Conservation (phyloP, 92 coral and sea anemone genomes). For the Epizoanthus illoricatus region DNA sequence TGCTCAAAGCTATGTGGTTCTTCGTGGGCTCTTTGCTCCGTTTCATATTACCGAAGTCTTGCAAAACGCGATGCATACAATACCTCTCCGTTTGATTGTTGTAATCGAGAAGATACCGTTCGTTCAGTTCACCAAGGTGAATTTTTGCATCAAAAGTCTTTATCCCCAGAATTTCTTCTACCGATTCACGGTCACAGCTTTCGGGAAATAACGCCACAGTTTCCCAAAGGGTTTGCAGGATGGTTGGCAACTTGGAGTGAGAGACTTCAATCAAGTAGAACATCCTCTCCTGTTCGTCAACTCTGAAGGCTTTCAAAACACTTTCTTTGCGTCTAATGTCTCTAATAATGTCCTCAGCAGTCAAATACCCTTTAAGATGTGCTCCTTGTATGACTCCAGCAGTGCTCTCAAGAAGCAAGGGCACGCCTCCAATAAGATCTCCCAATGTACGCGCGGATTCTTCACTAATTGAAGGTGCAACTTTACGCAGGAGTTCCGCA, state of each 20-base stretch:
- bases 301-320: constrained; percentile 17
- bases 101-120: constrained; percentile 6
- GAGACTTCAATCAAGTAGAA: constrained; percentile 19
- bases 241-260: constrained; percentile 28
- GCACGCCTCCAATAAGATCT: constrained; percentile 20
- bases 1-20: constrained; percentile 6
- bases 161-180: not conserved
- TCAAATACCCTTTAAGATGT: not conserved
- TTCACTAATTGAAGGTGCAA: constrained; percentile 20
- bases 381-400: constrained; percentile 28
- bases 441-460: constrained; percentile 17
- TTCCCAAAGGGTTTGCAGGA: constrained; percentile 19
- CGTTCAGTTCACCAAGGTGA: constrained; percentile 17
- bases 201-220: constrained; percentile 25
- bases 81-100: constrained; percentile 8
- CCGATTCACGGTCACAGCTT: constrained; percentile 10
- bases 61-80: constrained; percentile 20
- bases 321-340: constrained; percentile 26
- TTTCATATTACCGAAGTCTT: constrained; percentile 31
- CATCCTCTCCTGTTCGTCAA: constrained; percentile 39
- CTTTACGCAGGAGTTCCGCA: constrained; percentile 25
- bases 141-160: constrained; percentile 7
- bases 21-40: not conserved
- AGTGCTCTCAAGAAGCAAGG: constrained; percentile 24
- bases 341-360: constrained; percentile 30